Evolutionary conservation across 2,888 invertebrate genomes (phyloP).

Genomic region (Athalia cordata): DNA sequence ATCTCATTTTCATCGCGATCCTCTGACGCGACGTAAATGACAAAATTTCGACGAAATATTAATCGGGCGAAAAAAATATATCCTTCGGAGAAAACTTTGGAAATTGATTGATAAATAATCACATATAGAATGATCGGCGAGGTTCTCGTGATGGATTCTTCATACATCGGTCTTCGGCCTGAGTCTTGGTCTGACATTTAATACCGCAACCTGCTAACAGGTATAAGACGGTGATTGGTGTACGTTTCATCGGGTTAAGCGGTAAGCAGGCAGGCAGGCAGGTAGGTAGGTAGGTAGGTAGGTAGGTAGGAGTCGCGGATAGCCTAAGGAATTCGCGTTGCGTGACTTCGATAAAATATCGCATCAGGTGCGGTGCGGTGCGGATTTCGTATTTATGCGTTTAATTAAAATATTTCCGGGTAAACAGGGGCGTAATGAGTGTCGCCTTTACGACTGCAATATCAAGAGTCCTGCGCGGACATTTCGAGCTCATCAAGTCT

Average conservation of each 20-base stretch:
- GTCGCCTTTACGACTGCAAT: too few species aligned
- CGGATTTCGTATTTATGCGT: background rate
- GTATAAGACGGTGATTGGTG: slow-evolving; percentile 35
- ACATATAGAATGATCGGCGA: background rate
- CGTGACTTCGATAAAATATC: slow-evolving; percentile 24
- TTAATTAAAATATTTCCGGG: background rate
- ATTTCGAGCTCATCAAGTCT: too few species aligned
- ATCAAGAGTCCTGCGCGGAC: too few species aligned
- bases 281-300: too few species aligned
- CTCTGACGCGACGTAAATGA: background rate
- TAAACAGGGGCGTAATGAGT: too few species aligned
- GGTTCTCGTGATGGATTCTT: background rate
- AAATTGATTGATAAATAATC: too few species aligned
- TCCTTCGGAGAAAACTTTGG: too few species aligned
- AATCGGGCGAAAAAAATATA: background rate
- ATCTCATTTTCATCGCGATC: too few species aligned
- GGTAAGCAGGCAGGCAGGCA: slow-evolving; percentile 26
- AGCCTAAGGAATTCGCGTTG: slow-evolving; percentile 39
- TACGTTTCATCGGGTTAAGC: slow-evolving; percentile 45
- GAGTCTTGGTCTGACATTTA: slow-evolving; percentile 15
- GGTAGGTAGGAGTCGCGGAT: too few species aligned
- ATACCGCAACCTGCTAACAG: slow-evolving; percentile 40
- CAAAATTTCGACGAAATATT: background rate
- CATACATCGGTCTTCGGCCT: background rate
- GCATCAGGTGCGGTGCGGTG: background rate